phyloP scores from a whole-genome alignment of 2,797 vertebrate genomes.

The Setipinna tenuifilis region DNA sequence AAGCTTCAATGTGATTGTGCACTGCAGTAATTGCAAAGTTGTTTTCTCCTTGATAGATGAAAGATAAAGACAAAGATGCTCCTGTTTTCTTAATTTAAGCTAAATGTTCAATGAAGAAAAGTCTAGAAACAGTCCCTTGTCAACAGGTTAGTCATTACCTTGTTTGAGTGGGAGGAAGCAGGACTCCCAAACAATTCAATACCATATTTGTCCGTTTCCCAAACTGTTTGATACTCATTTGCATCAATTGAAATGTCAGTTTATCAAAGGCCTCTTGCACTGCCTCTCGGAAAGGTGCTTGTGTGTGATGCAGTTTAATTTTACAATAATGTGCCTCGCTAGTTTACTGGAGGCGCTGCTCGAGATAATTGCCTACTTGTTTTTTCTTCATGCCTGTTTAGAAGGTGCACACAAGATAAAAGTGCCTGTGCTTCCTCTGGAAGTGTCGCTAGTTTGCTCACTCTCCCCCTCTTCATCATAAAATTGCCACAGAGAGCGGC shows the following conservation, averaged over 20 bases:
- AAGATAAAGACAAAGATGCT: constrained; percentile 27
- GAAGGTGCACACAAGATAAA: constrained; percentile 54
- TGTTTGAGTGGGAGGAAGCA: constrained; percentile 67
- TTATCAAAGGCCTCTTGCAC: constrained; percentile 54
- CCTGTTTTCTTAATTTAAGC: constrained; percentile 46
- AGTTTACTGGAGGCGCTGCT: constrained; percentile 65
- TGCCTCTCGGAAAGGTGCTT: background rate
- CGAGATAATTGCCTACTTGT: constrained; percentile 61
- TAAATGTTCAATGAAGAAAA: constrained; percentile 53
- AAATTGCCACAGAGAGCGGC: background rate
- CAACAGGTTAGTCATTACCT: constrained; percentile 63
- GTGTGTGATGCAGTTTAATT: constrained; percentile 57
- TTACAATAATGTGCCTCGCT: constrained; percentile 62
- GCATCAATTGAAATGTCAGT: constrained; percentile 56
- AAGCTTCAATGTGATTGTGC: background rate
- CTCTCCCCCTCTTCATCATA: background rate
- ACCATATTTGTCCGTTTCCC: constrained; percentile 57
- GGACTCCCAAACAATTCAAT: constrained; percentile 65
- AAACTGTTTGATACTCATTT: constrained; percentile 66
- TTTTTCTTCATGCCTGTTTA: constrained; percentile 45
- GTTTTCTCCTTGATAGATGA: constrained; percentile 38
- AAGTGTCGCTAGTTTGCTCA: background rate
- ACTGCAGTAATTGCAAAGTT: constrained; percentile 18
- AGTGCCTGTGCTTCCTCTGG: constrained; percentile 39
- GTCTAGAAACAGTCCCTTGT: constrained; percentile 54